Evolutionary conservation across 2,888 invertebrate species (phyloP), one percentile per base, ranked within the genome.

Genomic region (Seira sanloemensis): DNA sequence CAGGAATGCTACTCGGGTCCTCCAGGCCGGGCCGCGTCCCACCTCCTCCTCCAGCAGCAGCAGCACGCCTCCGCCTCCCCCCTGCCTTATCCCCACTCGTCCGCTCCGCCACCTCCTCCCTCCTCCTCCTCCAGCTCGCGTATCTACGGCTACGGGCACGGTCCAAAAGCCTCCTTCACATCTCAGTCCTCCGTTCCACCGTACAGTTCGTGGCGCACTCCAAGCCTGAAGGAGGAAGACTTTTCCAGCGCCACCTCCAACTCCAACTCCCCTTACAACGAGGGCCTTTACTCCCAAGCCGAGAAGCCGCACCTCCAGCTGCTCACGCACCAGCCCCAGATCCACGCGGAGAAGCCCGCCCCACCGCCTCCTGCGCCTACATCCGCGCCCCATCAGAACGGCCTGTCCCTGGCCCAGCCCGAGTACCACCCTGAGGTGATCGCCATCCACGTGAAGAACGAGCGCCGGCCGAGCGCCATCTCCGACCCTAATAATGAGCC

Each of bases 381-480:
- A 16, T n/a, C n/a, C n/a, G n/a, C n/a, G n/a, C n/a, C n/a, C n/a
- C n/a, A n/a, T n/a, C n/a, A n/a, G n/a, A 81, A 81, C 26, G 80
- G 80, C 7, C 9, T 79, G 4, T 27, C 46, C 19, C n/a, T n/a
- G n/a, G 26, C 54, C 16, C 86, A 81, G 66, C 85, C 90, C 46
- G 88, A 88, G 67, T 90, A 91, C 79, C 90, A 91, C 74, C 91
- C 91, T 2, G 91, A 92, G 87, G 91, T 92, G 0, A 91, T 92
- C 27, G 91, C 92, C 18, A 91, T 91, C 26, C 91, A 91, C 86
- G 91, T 91, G n/a, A 88, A 88, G 25, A 89, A 87, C 46, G 85
- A 84, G 75, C 84, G 87, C 9, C 77, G 86, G n/a, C 74, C 86
- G 58, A 86, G 87, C 26, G 86, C 88, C 4, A 77, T 89, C 26